Evolutionary conservation across 2,113 vertebrate genomes (phyloP).

Genomic region (Indri indri): DNA sequence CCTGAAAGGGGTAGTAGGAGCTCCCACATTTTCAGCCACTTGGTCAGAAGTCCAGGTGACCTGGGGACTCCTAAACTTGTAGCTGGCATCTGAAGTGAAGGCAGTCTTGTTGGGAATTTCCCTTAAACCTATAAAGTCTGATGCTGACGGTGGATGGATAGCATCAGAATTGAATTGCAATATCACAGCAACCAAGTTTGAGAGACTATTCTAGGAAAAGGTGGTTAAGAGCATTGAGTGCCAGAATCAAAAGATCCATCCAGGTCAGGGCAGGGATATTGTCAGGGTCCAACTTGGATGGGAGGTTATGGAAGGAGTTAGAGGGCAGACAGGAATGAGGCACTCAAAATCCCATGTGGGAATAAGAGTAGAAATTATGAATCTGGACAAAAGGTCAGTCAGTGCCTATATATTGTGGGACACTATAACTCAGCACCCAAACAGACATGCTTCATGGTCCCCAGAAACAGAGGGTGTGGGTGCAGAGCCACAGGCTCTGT

Average conservation of each 20-base stretch:
- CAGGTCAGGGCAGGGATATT: background rate
- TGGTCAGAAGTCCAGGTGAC: background rate
- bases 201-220: background rate
- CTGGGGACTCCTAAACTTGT: background rate
- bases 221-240: background rate
- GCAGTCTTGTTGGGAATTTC: background rate
- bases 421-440: background rate
- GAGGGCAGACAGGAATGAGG: background rate
- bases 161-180: background rate
- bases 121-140: background rate
- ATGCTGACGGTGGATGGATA: background rate
- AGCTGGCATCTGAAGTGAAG: background rate
- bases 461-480: background rate
- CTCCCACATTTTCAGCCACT: background rate
- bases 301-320: background rate
- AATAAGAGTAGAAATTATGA: background rate
- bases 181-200: too few relatives aligned
- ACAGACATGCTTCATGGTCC: background rate
- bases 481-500: background rate
- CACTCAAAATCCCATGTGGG: background rate
- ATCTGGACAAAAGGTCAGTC: background rate
- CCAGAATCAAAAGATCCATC: background rate
- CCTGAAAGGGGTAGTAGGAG: background rate
- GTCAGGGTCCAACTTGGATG: background rate
- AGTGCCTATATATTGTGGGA: background rate